Percentiles rank a stretch among this genome's conserved stretches.
Evolutionary conservation across 2,113 vertebrate genomes (phyloP).

Genomic region (human): DNA sequence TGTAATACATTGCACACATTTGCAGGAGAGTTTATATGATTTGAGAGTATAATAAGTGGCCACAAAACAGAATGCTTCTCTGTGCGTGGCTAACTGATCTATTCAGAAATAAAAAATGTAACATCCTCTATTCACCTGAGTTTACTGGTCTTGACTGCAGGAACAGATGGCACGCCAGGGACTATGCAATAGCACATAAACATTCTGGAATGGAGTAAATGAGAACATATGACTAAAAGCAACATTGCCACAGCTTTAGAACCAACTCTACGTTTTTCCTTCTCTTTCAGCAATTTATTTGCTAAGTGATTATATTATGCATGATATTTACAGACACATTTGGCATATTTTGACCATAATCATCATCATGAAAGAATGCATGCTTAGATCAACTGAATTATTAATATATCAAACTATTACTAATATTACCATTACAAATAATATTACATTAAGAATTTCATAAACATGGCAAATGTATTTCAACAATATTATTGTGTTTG

Average conservation of each 20-base stretch:
- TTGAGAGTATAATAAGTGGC: conserved; percentile 3
- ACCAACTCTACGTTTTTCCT: background rate
- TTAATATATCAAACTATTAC: background rate
- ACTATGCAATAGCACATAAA: background rate
- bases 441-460: background rate
- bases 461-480: background rate
- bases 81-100: conserved; percentile 38
- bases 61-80: conserved; percentile 48
- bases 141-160: background rate
- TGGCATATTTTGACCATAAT: background rate
- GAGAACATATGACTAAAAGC: background rate
- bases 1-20: background rate
- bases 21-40: background rate
- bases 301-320: background rate
- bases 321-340: background rate
- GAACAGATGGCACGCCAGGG: conserved; percentile 32
- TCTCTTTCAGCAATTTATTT: background rate
- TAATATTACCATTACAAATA: background rate
- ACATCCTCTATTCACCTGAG: background rate
- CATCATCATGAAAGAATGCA: background rate
- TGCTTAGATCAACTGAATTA: background rate
- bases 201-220: background rate
- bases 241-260: background rate
- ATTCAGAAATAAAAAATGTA: conserved; percentile 30
- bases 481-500: background rate